Evolutionary conservation across 1,140 invertebrate genomes (phyloP).

Genomic region (Lasioglossum baleicum): DNA sequence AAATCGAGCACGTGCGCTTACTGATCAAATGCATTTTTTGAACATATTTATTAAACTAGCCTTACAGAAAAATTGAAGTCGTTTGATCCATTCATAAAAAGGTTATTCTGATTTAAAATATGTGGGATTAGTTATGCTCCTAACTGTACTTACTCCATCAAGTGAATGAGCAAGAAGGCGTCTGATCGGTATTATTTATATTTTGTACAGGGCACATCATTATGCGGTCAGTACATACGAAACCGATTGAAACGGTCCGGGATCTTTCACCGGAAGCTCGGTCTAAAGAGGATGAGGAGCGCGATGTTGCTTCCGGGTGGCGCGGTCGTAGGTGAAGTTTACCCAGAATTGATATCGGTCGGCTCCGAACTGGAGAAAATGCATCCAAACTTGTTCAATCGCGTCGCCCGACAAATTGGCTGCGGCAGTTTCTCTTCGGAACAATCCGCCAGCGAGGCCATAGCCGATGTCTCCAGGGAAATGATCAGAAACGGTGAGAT

Average conservation of each 20-base stretch:
- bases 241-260: slow-evolving; percentile 84
- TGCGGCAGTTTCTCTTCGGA: slow-evolving; percentile 80
- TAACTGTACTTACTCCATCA: no score
- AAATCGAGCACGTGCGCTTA: no score
- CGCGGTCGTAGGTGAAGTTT: slow-evolving; percentile 81
- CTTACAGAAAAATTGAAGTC: no score
- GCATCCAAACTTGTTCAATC: slow-evolving; percentile 83
- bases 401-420: slow-evolving; percentile 82
- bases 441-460: slow-evolving; percentile 80
- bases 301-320: slow-evolving; percentile 80
- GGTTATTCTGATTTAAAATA: no score
- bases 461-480: slow-evolving; percentile 82
- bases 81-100: no score
- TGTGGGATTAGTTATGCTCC: no score
- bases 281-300: slow-evolving; percentile 84
- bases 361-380: slow-evolving; percentile 85
- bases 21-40: no score
- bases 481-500: slow-evolving; percentile 82
- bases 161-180: no score
- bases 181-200: slow-evolving; percentile 1
- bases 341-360: slow-evolving; percentile 80
- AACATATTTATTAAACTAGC: no score
- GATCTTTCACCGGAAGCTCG: slow-evolving; percentile 85
- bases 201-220: slow-evolving; percentile 80
- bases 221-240: slow-evolving; percentile 85